Percentiles rank a stretch among this genome's conserved stretches.
Conservation (phyloP, 1,140 invertebrate genomes). For the Theocolax elegans region DNA sequence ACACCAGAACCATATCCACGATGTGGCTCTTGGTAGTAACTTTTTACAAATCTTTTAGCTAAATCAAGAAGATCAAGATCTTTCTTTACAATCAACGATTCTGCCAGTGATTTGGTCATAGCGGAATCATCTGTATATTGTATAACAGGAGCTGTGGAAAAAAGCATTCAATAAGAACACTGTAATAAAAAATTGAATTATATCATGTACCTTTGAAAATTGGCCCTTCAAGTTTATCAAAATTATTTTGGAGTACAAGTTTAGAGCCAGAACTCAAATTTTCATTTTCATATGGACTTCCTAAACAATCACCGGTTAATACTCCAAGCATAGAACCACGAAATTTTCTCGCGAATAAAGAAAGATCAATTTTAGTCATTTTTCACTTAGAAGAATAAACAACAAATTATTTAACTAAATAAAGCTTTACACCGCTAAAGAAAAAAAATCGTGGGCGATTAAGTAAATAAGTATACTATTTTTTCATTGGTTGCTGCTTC, state of each 20-base stretch:
- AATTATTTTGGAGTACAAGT: conserved; percentile 70
- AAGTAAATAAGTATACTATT: neutral
- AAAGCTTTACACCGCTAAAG: neutral
- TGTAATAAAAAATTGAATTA: neutral
- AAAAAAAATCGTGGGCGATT: neutral
- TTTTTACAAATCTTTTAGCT: conserved; percentile 75
- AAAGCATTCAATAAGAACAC: conserved; percentile 11
- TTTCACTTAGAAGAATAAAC: too few species aligned
- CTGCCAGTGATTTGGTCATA: conserved; percentile 76
- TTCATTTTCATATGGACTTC: conserved; percentile 77
- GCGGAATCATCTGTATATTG: conserved; percentile 82
- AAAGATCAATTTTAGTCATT: conserved; percentile 58
- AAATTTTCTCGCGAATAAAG: conserved; percentile 71
- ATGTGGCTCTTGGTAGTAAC: conserved; percentile 73
- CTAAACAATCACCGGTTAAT: conserved; percentile 80
- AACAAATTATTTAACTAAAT: neutral
- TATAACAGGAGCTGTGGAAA: conserved; percentile 70
- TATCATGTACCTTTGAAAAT: conserved; percentile 67
- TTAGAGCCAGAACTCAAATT: conserved; percentile 64
- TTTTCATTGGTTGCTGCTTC: neutral
- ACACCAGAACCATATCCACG: conserved; percentile 77
- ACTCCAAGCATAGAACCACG: conserved; percentile 76
- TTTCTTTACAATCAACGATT: conserved; percentile 74
- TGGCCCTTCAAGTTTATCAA: conserved; percentile 72
- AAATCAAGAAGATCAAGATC: conserved; percentile 70